Percentiles rank a stretch among this genome's conserved stretches.
Conservation (phyloP, 1,140 invertebrate species). For the Adoxophyes honmai region DNA sequence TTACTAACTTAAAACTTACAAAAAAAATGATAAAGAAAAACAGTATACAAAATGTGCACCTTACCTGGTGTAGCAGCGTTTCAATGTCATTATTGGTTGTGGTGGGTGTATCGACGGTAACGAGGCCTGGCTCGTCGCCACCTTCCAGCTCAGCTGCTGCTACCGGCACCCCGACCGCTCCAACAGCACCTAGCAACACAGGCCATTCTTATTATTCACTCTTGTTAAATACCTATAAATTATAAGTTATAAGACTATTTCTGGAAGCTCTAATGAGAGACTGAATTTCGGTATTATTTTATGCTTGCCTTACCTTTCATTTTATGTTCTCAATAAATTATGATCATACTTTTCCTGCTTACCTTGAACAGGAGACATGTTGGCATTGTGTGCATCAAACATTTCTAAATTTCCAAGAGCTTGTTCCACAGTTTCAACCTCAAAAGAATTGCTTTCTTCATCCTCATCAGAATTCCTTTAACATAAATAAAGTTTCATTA, state of each 20-base stretch:
- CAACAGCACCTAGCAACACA: slow-evolving; percentile 46
- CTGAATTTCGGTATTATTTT: too few species aligned
- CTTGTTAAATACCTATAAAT: too few species aligned
- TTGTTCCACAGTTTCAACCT: slow-evolving; percentile 61
- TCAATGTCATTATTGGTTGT: slow-evolving; percentile 50
- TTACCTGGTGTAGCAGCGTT: slow-evolving; percentile 53
- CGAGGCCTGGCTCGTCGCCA: slow-evolving; percentile 60
- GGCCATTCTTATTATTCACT: background rate
- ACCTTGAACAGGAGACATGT: slow-evolving; percentile 66
- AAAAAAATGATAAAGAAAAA: too few species aligned
- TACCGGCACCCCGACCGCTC: slow-evolving; percentile 50
- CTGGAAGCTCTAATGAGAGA: too few species aligned
- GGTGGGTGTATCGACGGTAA: slow-evolving; percentile 59
- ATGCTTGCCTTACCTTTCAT: too few species aligned
- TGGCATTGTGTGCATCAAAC: slow-evolving; percentile 66
- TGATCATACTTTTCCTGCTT: too few species aligned
- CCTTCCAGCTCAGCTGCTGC: slow-evolving; percentile 62
- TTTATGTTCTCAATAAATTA: too few species aligned
- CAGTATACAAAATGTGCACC: background rate
- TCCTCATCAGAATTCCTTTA: slow-evolving; percentile 66
- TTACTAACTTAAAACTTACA: too few species aligned
- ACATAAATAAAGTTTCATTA: slow-evolving; percentile 1
- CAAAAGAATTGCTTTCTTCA: slow-evolving; percentile 66
- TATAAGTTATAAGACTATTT: too few species aligned
- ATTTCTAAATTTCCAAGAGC: slow-evolving; percentile 63